Conservation (phyloP, 2,113 vertebrate species). For the Miniopterus natalensis region DNA sequence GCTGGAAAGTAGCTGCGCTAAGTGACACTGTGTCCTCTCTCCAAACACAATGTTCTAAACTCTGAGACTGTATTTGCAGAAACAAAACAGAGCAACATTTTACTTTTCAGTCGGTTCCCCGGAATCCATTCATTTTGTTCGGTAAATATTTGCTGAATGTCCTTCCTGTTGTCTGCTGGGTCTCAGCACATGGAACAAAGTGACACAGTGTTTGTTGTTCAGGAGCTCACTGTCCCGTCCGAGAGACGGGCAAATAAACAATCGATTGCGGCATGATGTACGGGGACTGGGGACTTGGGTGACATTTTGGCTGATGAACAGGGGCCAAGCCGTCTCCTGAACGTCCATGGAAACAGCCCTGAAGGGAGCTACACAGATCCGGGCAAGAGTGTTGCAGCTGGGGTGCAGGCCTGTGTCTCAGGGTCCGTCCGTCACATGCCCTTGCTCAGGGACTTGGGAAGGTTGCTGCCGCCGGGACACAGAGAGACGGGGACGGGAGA, state of each 20-base stretch:
- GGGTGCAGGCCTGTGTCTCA: too few species aligned
- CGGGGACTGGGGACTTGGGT: background rate
- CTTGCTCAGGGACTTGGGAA: too few species aligned
- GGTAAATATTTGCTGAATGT: background rate
- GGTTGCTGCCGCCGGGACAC: too few species aligned
- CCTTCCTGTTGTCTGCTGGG: background rate
- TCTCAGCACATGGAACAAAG: background rate
- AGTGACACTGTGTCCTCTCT: background rate
- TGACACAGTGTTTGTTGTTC: background rate
- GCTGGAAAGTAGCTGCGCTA: background rate
- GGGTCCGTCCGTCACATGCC: too few species aligned
- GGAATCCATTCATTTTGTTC: background rate
- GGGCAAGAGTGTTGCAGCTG: background rate
- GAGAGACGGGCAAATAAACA: background rate
- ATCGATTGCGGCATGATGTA: background rate
- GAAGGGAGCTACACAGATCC: background rate
- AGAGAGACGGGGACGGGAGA: too few species aligned
- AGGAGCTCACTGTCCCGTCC: background rate
- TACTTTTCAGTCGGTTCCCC: slow-evolving; percentile 7
- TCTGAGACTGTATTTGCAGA: slow-evolving; percentile 2
- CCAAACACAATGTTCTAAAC: slow-evolving; percentile 30
- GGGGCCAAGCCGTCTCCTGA: background rate
- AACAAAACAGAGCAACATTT: slow-evolving; percentile 12
- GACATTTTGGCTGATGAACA: background rate
- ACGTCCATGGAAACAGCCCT: background rate